These are phyloP conservation scores for Strongylocentrotus purpuratus DNA, from an alignment of 35 echinoderm and acorn worm genomes.

Conservation along the genomic window DNA sequence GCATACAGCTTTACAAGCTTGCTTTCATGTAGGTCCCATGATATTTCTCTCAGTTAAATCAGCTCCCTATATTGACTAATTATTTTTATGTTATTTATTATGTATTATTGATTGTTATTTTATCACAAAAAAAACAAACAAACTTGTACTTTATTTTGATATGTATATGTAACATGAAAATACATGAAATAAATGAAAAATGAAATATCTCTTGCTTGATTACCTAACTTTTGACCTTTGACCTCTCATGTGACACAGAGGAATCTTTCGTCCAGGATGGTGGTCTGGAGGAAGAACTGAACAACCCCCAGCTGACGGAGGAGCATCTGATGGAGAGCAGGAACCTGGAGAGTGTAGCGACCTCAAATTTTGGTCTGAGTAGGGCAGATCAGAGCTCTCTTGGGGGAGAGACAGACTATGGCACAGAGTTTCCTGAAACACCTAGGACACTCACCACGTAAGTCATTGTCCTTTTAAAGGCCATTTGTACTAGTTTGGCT, in stretches of 20 bases:
- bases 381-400: constrained; percentile 33
- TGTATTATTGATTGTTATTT: no score
- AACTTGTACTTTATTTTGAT: no score
- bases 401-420: constrained; percentile 43
- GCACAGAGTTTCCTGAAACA: constrained; percentile 67
- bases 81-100: no score
- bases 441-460: constrained; percentile 78
- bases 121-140: no score
- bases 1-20: no score
- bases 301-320: constrained; percentile 1
- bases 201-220: not conserved
- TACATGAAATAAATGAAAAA: no score
- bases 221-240: not conserved
- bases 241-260: not conserved
- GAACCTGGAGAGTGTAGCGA: constrained; percentile 18
- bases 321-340: constrained; percentile 43
- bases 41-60: no score
- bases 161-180: no score
- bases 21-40: no score
- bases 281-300: not conserved
- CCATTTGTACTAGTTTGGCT: no score
- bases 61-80: no score
- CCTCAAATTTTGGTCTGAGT: constrained; percentile 19
- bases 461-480: no score
- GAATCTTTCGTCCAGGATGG: constrained; percentile 8